Evolutionary conservation across 2,888 invertebrate genomes (phyloP), one percentile per base, ranked within the genome.

Genomic region (Agrotis clavis): DNA sequence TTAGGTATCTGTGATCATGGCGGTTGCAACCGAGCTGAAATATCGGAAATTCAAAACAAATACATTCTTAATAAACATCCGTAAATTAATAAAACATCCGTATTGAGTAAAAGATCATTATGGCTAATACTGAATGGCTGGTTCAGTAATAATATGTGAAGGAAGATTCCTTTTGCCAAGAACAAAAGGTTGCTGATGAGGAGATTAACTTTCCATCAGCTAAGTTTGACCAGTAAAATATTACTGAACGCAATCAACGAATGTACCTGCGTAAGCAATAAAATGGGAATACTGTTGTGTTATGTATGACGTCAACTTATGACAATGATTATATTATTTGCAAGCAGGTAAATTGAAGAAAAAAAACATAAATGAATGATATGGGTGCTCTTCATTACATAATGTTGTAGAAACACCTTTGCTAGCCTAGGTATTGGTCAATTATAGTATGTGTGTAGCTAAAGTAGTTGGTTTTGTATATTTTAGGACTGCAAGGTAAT

Each of bases 281-380:
- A 70, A 35, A 57, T 51, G 51, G 48, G 18, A 25, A 25, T 48
- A 67, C 19, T 47, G 35, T 19, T 30, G n/a, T 51, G 57, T 35
- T 47, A 56, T 25, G 48, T 16, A 72, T 74, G 77, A 74, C 78
- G 78, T 74, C 71, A 74, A 53, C 57, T 47, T 74, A 48, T 77
- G 71, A 71, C 74, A 77, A 71, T 64, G 63, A 59, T 14, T n/a
- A 35, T 47, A 56, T 47, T 30, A 60, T 59, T 71, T 57, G 53
- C 35, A 19, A 25, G 50, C 50, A 61, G 61, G n/a, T 30, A 70
- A 57, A 74, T 53, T 62, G 13, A 57, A 62, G n/a, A 74, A 65
- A 47, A 77, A 60, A 35, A 18, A 57, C 19, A 21, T 56, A 59
- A 35, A 47, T 59, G 1, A 59, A 73, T 53, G 14, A 35, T 50